These are phyloP conservation scores for Molossus alvarezi DNA, from an alignment of 2,797 vertebrate genomes.

Conservation along the genomic window DNA sequence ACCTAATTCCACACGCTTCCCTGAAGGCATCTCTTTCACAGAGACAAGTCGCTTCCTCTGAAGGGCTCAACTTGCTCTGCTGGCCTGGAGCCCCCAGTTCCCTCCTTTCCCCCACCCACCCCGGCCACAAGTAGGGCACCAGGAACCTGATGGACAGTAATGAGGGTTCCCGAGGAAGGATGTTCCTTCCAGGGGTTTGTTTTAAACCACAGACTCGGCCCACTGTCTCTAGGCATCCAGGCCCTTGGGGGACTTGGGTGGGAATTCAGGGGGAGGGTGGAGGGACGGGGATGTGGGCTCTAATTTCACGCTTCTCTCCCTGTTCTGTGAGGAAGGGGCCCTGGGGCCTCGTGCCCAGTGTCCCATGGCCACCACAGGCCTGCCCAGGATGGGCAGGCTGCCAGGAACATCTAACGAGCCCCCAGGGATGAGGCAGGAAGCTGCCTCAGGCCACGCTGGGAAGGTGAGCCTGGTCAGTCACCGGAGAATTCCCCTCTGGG, in stretches of 20 bases:
- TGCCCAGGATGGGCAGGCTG: constrained; percentile 12
- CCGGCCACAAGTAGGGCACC: not conserved
- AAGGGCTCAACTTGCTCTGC: not conserved
- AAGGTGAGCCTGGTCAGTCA: not conserved
- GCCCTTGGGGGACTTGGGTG: not conserved
- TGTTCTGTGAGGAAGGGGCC: not conserved
- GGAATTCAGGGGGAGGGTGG: not conserved
- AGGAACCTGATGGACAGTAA: not conserved
- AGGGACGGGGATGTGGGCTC: not conserved
- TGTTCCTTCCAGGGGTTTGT: not conserved
- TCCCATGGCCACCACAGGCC: not conserved
- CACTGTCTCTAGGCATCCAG: not conserved
- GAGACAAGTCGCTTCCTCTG: not conserved
- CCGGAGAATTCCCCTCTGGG: constrained; percentile 38
- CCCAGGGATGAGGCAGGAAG: constrained; percentile 79
- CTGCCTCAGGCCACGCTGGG: not conserved
- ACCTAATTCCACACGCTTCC: not conserved
- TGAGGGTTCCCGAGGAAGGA: not conserved
- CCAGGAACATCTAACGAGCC: constrained; percentile 80
- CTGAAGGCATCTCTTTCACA: not conserved
- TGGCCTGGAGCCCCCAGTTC: not conserved
- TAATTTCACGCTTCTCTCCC: not conserved
- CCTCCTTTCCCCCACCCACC: not conserved
- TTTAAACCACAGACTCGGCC: not conserved
- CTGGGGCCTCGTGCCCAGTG: not conserved